Conservation (phyloP, 2,113 vertebrate genomes). For the Haemorhous mexicanus region DNA sequence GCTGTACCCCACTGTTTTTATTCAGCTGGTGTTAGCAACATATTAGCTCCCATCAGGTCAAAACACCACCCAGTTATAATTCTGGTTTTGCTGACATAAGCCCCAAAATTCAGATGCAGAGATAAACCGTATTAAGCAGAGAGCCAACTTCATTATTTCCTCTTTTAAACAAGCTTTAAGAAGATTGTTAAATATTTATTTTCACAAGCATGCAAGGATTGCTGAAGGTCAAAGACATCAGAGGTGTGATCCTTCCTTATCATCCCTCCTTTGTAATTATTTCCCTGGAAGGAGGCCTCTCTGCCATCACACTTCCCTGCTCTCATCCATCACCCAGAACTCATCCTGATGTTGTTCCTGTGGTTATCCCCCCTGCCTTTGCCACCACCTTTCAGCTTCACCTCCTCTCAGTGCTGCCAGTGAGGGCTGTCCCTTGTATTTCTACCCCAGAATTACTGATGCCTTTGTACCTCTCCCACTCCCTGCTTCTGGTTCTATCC, state of each 20-base stretch:
- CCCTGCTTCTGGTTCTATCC: background rate
- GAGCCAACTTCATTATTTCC: constrained; percentile 12
- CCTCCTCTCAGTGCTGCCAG: background rate
- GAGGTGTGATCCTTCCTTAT: constrained; percentile 54
- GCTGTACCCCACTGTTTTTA: background rate
- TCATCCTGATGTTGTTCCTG: background rate
- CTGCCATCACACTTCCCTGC: constrained; percentile 19
- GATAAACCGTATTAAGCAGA: constrained; percentile 7
- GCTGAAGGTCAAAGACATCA: constrained; percentile 55
- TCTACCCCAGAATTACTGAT: background rate
- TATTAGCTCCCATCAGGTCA: background rate
- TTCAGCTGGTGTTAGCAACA: background rate
- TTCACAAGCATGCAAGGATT: constrained; percentile 19
- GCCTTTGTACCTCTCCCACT: background rate
- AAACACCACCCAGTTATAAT: background rate
- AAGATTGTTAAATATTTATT: constrained; percentile 59
- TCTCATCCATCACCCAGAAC: constrained; percentile 21
- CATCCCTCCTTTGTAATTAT: background rate
- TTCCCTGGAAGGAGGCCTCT: background rate
- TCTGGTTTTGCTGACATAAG: constrained; percentile 1
- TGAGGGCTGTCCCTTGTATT: background rate
- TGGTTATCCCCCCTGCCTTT: background rate
- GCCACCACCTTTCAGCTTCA: background rate
- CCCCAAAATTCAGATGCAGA: constrained; percentile 6
- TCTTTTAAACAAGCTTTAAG: constrained; percentile 46